A percentile compares a stretch with the other conserved stretches of the same genome.
phyloP scores from a whole-genome alignment of 2,797 vertebrate genomes.

The Urosaurus nigricauda region DNA sequence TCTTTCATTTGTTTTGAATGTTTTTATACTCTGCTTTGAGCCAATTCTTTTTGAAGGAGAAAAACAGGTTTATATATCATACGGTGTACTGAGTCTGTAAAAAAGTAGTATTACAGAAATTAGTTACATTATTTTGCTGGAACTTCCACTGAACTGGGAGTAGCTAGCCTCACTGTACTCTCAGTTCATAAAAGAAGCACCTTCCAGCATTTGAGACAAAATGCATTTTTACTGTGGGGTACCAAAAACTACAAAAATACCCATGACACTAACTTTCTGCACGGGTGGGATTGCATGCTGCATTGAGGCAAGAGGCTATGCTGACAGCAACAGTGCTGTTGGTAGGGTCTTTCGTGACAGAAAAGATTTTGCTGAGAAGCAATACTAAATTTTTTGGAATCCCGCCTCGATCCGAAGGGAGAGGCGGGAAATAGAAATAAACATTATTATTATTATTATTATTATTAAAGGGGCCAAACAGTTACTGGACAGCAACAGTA shows the following conservation, averaged over 20 bases:
- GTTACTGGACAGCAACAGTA: no score
- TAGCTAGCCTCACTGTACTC: neutral
- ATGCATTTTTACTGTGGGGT: neutral
- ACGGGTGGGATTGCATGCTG: no score
- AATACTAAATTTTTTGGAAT: no score
- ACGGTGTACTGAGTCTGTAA: neutral
- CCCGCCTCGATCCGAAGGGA: no score
- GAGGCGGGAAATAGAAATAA: no score
- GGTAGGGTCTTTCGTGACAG: no score
- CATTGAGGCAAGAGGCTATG: no score
- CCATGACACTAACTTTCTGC: no score
- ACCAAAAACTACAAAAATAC: neutral
- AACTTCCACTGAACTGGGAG: neutral
- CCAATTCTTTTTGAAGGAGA: neutral
- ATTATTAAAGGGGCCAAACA: no score
- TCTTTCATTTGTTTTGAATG: neutral
- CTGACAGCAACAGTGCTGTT: no score
- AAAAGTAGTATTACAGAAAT: neutral
- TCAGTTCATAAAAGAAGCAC: neutral
- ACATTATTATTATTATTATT: no score
- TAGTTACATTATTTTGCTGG: neutral
- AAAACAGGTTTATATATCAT: neutral
- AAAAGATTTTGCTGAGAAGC: no score
- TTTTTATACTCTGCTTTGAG: neutral
- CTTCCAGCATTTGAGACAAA: neutral